phyloP scores from a whole-genome alignment of 2,113 vertebrate species.

The Phoenicopterus ruber region DNA sequence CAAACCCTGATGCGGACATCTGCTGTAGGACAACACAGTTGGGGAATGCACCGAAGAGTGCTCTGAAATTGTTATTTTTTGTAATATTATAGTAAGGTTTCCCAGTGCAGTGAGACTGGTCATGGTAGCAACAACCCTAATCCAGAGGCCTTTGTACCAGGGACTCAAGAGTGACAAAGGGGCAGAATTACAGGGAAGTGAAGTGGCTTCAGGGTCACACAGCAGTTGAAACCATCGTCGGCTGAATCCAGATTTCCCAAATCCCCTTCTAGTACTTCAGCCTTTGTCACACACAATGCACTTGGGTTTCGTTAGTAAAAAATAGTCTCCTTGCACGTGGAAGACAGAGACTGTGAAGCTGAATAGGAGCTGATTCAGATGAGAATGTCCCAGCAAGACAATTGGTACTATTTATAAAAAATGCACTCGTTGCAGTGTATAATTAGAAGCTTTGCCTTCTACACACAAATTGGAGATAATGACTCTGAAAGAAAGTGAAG shows the following conservation, averaged over 20 bases:
- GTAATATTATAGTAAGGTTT: neutral
- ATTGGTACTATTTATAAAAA: conserved; percentile 64
- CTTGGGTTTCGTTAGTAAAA: neutral
- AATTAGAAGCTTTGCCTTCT: conserved; percentile 58
- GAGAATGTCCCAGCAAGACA: conserved; percentile 56
- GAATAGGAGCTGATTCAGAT: conserved; percentile 33
- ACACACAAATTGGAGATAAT: conserved; percentile 42
- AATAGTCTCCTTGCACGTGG: neutral
- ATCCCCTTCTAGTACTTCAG: neutral
- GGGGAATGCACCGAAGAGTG: neutral
- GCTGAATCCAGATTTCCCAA: neutral
- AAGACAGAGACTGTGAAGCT: neutral
- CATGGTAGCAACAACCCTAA: neutral
- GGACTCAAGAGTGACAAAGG: neutral
- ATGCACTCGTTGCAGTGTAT: conserved; percentile 15
- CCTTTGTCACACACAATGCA: neutral
- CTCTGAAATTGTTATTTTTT: neutral
- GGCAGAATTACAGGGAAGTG: neutral
- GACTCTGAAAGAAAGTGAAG: conserved; percentile 21
- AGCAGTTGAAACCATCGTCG: neutral
- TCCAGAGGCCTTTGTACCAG: neutral
- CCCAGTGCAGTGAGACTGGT: neutral
- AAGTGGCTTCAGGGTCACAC: neutral
- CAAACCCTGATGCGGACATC: too few relatives aligned
- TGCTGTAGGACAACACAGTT: too few relatives aligned